These are phyloP conservation scores for Protomyctophum bolini DNA, from an alignment of 2,113 vertebrate species.

Conservation along the genomic window DNA sequence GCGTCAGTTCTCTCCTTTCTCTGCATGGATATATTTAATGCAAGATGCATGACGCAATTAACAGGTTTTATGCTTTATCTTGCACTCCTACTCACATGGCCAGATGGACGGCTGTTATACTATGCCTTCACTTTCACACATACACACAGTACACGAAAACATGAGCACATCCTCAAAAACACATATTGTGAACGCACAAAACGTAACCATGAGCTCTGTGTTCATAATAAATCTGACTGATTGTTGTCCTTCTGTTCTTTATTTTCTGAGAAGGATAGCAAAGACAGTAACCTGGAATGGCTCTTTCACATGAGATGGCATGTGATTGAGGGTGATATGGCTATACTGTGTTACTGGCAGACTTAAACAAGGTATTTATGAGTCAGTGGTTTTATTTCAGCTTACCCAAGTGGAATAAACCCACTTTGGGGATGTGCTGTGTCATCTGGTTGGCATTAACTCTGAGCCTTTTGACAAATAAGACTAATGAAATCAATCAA, in stretches of 20 bases:
- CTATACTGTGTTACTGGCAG: no score
- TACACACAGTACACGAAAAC: not conserved
- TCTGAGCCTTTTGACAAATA: slow-evolving; percentile 1
- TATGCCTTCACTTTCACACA: slow-evolving; percentile 16
- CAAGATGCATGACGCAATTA: slow-evolving; percentile 54
- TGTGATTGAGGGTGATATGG: not conserved
- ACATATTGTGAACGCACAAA: not conserved
- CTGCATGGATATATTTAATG: slow-evolving; percentile 37
- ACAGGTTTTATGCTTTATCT: slow-evolving; percentile 49
- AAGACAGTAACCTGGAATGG: slow-evolving; percentile 18
- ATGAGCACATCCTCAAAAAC: slow-evolving; percentile 3
- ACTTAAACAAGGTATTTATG: not conserved
- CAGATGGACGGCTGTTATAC: slow-evolving; percentile 64
- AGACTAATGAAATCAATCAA: not conserved
- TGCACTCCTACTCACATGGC: slow-evolving; percentile 54
- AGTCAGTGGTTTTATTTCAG: slow-evolving; percentile 1
- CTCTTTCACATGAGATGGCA: slow-evolving; percentile 21
- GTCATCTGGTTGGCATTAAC: not conserved
- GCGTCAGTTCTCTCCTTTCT: slow-evolving; percentile 1
- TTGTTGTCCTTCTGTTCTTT: slow-evolving; percentile 7
- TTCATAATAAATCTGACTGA: not conserved
- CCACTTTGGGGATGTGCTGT: not conserved
- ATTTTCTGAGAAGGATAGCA: slow-evolving; percentile 14
- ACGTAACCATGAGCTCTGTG: slow-evolving; percentile 1
- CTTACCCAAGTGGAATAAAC: not conserved